Conservation (phyloP, 1,140 invertebrate genomes). For the Hycleus phaleratus region DNA sequence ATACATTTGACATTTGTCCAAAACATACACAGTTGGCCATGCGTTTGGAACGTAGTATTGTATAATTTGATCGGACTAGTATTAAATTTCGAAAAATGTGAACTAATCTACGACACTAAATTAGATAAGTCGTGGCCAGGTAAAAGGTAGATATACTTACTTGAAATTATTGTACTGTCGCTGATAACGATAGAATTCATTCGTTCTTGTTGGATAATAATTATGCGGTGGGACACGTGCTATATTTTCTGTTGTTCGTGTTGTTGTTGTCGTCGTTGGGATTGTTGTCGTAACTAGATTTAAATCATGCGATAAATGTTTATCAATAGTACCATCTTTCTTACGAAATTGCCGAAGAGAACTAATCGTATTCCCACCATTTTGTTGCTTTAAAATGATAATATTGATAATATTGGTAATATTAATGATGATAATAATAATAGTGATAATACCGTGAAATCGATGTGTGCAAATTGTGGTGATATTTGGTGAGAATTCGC, state of each 20-base stretch:
- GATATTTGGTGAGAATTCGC: conserved; percentile 27
- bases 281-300: conserved; percentile 2
- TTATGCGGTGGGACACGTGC: conserved; percentile 34
- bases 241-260: conserved; percentile 24
- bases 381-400: background rate
- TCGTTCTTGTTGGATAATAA: conserved; percentile 26
- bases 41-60: no score
- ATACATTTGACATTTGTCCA: no score
- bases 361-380: conserved; percentile 22
- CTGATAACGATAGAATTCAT: conserved; percentile 25
- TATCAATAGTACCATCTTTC: conserved; percentile 30
- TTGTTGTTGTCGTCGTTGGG: background rate
- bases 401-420: no score
- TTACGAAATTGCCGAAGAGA: conserved; percentile 37
- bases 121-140: no score
- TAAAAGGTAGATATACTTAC: background rate
- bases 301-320: conserved; percentile 6
- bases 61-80: no score
- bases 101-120: no score
- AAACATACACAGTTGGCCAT: no score
- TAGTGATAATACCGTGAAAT: conserved; percentile 23
- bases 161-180: conserved; percentile 3
- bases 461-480: conserved; percentile 27
- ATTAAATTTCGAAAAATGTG: no score
- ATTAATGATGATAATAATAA: no score